phyloP scores from a whole-genome alignment of 2,797 vertebrate species.

The Propithecus deckenii region DNA sequence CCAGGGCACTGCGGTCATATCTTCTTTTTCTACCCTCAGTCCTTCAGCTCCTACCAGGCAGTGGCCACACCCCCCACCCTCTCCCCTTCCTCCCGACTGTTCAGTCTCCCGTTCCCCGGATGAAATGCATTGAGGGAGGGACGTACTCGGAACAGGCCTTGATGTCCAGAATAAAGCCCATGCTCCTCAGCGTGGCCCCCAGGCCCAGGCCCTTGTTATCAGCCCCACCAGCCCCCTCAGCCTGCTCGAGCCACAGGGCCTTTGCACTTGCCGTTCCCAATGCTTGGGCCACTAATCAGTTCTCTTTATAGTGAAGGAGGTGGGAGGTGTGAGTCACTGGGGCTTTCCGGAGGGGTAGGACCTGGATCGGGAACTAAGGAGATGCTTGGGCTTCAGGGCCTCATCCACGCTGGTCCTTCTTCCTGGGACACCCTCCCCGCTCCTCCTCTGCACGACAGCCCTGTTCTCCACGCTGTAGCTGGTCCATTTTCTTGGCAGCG shows the following conservation, averaged over 20 bases:
- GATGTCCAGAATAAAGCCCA: neutral
- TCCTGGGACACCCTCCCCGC: neutral
- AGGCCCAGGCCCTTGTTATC: neutral
- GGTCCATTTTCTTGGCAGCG: neutral
- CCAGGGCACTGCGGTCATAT: neutral
- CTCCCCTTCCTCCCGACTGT: neutral
- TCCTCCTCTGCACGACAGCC: neutral
- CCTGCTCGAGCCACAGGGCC: neutral
- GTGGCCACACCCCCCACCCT: neutral
- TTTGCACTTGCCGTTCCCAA: neutral
- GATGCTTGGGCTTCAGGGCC: neutral
- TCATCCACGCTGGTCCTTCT: neutral
- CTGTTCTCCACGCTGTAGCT: neutral
- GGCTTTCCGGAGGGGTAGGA: neutral
- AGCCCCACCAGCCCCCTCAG: neutral
- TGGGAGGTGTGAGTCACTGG: neutral
- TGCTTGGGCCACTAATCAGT: neutral
- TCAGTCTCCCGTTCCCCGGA: neutral
- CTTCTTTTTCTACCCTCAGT: neutral
- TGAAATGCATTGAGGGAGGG: neutral
- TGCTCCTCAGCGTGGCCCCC: neutral
- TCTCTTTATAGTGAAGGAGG: neutral
- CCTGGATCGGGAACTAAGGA: neutral
- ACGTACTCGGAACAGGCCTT: neutral
- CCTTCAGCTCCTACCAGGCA: neutral